These are phyloP conservation scores for Manis javanica DNA, from an alignment of 2,797 vertebrate species.

Conservation along the genomic window DNA sequence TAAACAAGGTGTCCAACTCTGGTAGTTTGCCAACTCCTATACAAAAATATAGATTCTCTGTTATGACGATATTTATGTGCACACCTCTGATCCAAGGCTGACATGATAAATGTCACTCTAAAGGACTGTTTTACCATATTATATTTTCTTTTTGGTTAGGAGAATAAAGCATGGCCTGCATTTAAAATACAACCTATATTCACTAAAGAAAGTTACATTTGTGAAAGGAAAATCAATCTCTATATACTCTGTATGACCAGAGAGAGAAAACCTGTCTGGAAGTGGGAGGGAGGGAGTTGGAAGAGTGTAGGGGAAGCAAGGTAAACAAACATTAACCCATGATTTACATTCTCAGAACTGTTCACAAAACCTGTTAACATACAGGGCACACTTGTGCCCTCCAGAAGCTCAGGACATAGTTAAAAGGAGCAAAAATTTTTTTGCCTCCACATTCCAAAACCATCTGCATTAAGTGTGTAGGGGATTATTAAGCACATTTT, in stretches of 20 bases:
- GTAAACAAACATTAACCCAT: background rate
- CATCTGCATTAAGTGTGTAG: background rate
- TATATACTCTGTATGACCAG: background rate
- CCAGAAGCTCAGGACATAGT: background rate
- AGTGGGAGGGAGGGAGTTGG: background rate
- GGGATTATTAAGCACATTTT: background rate
- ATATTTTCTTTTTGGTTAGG: conserved; percentile 15
- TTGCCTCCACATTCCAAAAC: conserved; percentile 3
- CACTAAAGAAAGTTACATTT: background rate
- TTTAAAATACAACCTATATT: background rate
- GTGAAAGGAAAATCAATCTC: conserved; percentile 18
- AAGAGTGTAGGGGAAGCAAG: background rate
- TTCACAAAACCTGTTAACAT: background rate
- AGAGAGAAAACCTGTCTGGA: background rate
- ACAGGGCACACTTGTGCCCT: background rate
- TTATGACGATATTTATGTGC: background rate
- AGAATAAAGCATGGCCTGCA: background rate
- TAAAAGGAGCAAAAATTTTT: conserved; percentile 26
- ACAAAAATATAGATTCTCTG: conserved; percentile 9
- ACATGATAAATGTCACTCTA: conserved; percentile 17
- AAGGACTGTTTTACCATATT: background rate
- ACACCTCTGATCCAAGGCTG: conserved; percentile 2
- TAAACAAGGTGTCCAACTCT: background rate
- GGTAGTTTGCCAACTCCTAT: background rate
- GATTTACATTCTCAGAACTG: background rate